phyloP scores from a whole-genome alignment of 2,113 vertebrate genomes.

The Hepsetus odoe region DNA sequence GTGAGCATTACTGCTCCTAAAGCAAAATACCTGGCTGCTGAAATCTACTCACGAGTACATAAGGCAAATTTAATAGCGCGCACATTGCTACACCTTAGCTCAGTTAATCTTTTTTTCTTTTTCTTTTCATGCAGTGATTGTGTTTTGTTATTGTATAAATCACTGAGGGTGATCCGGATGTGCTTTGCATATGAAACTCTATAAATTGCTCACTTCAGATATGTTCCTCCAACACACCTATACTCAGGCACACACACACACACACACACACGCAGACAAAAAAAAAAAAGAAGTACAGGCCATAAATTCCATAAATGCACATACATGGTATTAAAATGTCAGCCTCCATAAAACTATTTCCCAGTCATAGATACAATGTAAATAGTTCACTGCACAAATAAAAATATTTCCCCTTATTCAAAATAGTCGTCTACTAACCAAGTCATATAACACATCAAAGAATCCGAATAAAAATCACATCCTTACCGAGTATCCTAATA shows the following conservation, averaged over 20 bases:
- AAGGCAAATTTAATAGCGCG: conserved; percentile 47
- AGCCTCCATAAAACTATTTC: conserved; percentile 54
- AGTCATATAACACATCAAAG: conserved; percentile 50
- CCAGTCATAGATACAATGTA: conserved; percentile 51
- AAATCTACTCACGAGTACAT: conserved; percentile 46
- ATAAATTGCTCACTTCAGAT: not conserved
- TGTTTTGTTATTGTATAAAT: not conserved
- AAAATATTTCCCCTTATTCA: conserved; percentile 77
- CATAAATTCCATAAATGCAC: conserved; percentile 48
- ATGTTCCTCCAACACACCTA: conserved; percentile 25
- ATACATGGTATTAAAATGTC: conserved; percentile 53
- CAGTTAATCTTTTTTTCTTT: not conserved
- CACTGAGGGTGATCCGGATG: not conserved
- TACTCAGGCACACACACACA: conserved; percentile 11
- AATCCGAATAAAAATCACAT: conserved; percentile 45
- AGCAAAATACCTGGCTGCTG: conserved; percentile 22
- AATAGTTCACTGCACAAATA: conserved; percentile 69
- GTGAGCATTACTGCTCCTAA: conserved; percentile 46
- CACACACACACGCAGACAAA: conserved; percentile 39
- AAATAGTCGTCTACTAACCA: conserved; percentile 47
- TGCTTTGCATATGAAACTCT: conserved; percentile 20
- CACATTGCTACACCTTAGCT: conserved; percentile 14
- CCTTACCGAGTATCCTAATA: conserved; percentile 15
- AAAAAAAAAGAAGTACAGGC: conserved; percentile 52
- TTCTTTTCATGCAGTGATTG: not conserved